Conservation (phyloP, 2,113 vertebrate genomes). For the Furnarius figulus region DNA sequence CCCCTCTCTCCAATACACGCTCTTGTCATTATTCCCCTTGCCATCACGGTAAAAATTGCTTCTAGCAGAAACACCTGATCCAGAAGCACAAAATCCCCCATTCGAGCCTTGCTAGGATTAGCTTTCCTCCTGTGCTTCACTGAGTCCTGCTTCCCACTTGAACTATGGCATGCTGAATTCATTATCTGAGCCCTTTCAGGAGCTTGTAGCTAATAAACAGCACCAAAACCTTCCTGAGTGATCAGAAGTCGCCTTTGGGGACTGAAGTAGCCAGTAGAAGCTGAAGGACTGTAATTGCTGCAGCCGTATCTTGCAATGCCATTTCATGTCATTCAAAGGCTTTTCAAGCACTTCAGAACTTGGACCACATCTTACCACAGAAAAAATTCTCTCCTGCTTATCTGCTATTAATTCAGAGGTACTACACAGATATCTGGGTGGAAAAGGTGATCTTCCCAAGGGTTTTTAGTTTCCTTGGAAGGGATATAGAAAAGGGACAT, state of each 20-base stretch:
- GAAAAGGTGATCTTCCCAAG: not conserved
- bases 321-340: not conserved
- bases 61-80: not conserved
- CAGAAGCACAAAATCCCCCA: not conserved
- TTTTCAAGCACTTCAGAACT: not conserved
- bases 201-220: not conserved
- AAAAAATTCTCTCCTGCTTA: not conserved
- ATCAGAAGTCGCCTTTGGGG: not conserved
- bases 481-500: not conserved
- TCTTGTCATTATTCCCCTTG: not conserved
- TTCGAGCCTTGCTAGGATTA: not conserved
- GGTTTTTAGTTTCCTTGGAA: not conserved
- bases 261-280: not conserved
- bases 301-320: not conserved
- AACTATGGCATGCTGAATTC: not conserved
- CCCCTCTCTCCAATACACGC: accelerated
- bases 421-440: not conserved
- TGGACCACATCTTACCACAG: not conserved
- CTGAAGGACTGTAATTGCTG: not conserved
- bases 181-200: not conserved
- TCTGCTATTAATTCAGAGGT: not conserved
- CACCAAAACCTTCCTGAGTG: not conserved
- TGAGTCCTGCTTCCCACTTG: not conserved
- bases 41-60: not conserved
- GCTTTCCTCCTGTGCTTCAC: not conserved